Evolutionary conservation across 2,113 vertebrate species (phyloP), one percentile per base, ranked within the genome.

Genomic region (Gymnorhina tibicen): DNA sequence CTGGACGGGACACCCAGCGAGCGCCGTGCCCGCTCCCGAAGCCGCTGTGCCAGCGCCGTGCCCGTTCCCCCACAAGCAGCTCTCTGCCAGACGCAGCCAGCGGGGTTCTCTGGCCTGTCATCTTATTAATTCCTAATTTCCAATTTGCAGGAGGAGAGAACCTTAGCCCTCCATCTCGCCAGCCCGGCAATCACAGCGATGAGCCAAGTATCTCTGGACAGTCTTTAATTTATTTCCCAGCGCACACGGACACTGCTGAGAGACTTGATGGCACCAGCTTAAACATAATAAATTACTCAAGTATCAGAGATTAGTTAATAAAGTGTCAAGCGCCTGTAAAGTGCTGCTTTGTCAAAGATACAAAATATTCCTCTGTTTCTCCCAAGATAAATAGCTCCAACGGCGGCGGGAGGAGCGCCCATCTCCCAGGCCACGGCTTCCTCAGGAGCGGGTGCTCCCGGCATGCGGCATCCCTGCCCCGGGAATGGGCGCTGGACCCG

Each of bases 261-360:
- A 98, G 97, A 96, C 97, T 97, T 94, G 96, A 98, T 98, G 97
- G 97, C 97, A 97, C 97, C 97, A 97, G 97, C 96, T 98, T 98
- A 98, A 98, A 98, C 97, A 96, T 97, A 98, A 98, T 98, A 98
- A 98, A 98, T 98, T 96, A 97, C 98, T 98, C 97, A 97, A 98
- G 97, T 97, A 97, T 96, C 95, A 97, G 95, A 98, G 97, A 98
- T 98, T 98, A 98, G 98, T 98, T 98, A 98, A 98, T 97, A 97
- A 98, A 98, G 95, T 97, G 97, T 97, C 95, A 95, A 95, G 95
- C 92, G 95, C 95, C 95, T 64, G 85, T 94, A 93, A 98, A 97
- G 95, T 95, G 88, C 95, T 85, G 96, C 96, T 97, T 92, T 87
- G 97, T 97, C 77, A 69, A 75, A 58, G 82, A 97, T 95, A 97